These are phyloP conservation scores for Brenthis ino DNA, from an alignment of 2,888 invertebrate genomes.

Conservation along the genomic window DNA sequence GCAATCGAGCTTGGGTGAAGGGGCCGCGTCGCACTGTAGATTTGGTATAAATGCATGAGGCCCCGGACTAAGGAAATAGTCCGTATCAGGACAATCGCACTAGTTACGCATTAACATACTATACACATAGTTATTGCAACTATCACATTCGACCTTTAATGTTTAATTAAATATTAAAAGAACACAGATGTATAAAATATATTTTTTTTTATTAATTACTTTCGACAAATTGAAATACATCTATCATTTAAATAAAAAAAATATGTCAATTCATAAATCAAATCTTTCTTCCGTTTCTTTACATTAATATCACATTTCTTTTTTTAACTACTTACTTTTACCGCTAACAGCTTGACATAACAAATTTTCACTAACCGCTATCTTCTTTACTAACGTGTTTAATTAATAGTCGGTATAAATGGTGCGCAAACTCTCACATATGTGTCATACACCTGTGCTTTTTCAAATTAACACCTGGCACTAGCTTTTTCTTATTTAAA, in stretches of 20 bases:
- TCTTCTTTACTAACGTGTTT: slow-evolving; percentile 32
- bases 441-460: slow-evolving; percentile 44
- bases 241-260: too few relatives aligned
- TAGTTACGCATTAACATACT: slow-evolving; percentile 60
- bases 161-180: slow-evolving; percentile 4
- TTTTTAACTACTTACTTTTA: slow-evolving; percentile 27
- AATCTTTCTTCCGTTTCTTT: background rate
- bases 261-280: too few relatives aligned
- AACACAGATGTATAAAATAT: background rate
- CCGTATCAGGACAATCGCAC: slow-evolving; percentile 55
- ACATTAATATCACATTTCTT: slow-evolving; percentile 21
- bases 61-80: slow-evolving; percentile 64
- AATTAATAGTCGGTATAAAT: slow-evolving; percentile 28
- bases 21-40: slow-evolving; percentile 80
- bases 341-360: slow-evolving; percentile 35
- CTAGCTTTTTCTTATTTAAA: slow-evolving; percentile 12
- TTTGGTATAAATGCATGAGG: slow-evolving; percentile 77
- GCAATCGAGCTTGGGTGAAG: slow-evolving; percentile 79
- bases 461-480: background rate
- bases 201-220: too few relatives aligned
- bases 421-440: slow-evolving; percentile 22
- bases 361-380: slow-evolving; percentile 27
- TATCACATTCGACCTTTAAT: slow-evolving; percentile 3
- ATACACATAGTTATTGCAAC: slow-evolving; percentile 13
- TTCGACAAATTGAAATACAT: background rate